Conservation (phyloP, 2,113 vertebrate genomes). For the Sinosuthora webbiana region DNA sequence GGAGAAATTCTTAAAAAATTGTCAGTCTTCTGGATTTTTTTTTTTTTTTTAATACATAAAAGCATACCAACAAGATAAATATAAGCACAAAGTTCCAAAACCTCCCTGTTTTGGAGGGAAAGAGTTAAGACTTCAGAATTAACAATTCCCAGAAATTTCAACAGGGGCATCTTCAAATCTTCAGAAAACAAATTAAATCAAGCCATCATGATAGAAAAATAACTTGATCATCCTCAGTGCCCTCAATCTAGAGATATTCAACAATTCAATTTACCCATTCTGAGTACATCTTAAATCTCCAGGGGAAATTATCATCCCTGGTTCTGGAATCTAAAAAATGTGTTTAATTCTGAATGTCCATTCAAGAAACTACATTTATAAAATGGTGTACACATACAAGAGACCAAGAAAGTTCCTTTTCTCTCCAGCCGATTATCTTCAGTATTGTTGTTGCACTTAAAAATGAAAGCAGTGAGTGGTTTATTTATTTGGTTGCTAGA, state of each 20-base stretch:
- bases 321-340: background rate
- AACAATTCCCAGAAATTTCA: background rate
- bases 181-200: background rate
- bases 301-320: background rate
- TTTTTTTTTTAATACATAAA: background rate
- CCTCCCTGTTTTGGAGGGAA: background rate
- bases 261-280: background rate
- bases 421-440: background rate
- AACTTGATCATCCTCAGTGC: background rate
- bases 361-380: background rate
- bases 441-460: background rate
- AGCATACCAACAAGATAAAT: background rate
- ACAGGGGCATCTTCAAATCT: background rate
- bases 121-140: background rate
- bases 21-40: background rate
- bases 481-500: background rate
- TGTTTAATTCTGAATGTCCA: background rate
- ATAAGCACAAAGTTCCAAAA: background rate
- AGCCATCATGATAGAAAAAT: background rate
- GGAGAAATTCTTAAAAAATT: background rate
- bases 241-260: background rate
- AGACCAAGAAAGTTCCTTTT: background rate
- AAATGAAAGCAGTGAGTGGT: background rate
- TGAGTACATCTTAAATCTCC: background rate
- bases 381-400: background rate